Evolutionary conservation across 2,113 vertebrate species (phyloP).

Genomic region (Rattus rattus): DNA sequence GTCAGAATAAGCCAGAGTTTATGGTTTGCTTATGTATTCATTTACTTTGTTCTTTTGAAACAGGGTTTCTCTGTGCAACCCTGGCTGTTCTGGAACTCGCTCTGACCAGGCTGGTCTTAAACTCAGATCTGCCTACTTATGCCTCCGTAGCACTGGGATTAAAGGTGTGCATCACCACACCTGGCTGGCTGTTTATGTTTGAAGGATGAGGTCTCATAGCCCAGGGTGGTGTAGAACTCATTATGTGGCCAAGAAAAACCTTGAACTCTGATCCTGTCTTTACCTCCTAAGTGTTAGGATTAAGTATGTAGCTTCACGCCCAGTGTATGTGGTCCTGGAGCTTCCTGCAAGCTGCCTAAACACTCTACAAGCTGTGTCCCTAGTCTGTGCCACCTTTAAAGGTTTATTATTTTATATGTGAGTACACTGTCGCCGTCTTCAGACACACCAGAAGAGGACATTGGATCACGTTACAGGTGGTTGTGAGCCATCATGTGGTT

Average conservation of each 20-base stretch:
- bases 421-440: too few relatives aligned
- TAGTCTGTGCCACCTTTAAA: too few relatives aligned
- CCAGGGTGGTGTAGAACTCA: background rate
- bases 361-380: background rate
- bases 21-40: background rate
- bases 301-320: background rate
- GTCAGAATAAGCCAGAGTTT: fast-evolving
- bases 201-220: background rate
- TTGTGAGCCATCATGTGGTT: too few relatives aligned
- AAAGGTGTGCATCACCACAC: background rate
- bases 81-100: background rate
- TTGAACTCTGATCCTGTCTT: background rate
- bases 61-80: background rate
- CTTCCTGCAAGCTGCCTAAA: background rate
- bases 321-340: background rate
- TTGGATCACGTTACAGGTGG: too few relatives aligned
- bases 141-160: background rate
- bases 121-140: background rate
- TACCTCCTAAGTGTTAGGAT: background rate
- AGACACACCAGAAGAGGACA: too few relatives aligned
- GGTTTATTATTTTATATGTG: too few relatives aligned
- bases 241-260: background rate
- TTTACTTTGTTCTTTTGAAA: background rate
- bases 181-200: too few relatives aligned
- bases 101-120: background rate